These are phyloP conservation scores for Sphecodes monilicornis DNA, from an alignment of 2,888 invertebrate genomes.

Conservation along the genomic window DNA sequence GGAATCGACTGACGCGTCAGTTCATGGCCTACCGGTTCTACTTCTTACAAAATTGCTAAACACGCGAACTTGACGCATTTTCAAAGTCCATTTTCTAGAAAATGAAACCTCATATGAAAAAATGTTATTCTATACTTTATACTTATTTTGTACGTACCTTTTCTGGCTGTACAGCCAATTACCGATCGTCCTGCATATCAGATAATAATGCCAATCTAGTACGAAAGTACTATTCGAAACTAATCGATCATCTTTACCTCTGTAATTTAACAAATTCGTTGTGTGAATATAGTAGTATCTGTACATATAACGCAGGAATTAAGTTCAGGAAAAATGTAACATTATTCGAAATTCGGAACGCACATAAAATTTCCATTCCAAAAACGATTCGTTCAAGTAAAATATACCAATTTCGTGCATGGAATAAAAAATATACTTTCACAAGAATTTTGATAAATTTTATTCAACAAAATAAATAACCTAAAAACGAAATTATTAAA, in stretches of 20 bases:
- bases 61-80: too few relatives aligned
- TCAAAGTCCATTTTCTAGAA: too few relatives aligned
- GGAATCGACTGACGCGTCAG: too few relatives aligned
- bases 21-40: too few relatives aligned
- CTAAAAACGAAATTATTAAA: neutral
- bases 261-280: neutral
- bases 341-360: neutral
- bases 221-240: neutral
- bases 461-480: neutral
- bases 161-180: too few relatives aligned
- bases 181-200: neutral
- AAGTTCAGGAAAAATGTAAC: neutral
- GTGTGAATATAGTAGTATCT: neutral
- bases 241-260: neutral
- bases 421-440: neutral
- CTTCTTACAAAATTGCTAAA: too few relatives aligned
- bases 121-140: too few relatives aligned
- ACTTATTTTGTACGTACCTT: too few relatives aligned
- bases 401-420: neutral
- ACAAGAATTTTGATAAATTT: neutral
- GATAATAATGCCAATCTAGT: neutral
- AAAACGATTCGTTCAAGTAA: neutral
- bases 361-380: neutral
- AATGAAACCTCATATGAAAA: too few relatives aligned
- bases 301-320: neutral